phyloP scores from a whole-genome alignment of 2,888 invertebrate species.

The Lasioglossum leucozonium region DNA sequence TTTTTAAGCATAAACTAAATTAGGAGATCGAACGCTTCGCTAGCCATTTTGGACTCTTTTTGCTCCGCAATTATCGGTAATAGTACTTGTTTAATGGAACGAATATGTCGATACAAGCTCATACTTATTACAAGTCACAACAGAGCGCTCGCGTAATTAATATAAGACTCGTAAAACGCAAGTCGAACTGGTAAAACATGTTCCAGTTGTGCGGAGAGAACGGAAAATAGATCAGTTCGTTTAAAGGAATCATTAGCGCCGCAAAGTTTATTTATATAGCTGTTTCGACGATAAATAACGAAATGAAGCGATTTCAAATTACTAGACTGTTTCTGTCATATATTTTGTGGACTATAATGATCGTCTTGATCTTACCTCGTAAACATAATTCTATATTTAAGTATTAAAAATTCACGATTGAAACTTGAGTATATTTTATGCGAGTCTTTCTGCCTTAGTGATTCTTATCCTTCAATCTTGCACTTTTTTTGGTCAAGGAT shows the following conservation, averaged over 20 bases:
- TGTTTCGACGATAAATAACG: neutral
- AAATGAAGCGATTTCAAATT: neutral
- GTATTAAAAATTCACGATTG: no score
- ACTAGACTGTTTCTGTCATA: neutral
- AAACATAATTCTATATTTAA: no score
- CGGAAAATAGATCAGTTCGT: neutral
- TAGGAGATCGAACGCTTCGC: neutral
- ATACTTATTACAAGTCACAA: slow-evolving; percentile 2
- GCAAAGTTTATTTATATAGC: neutral
- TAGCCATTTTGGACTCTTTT: neutral
- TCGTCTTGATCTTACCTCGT: no score
- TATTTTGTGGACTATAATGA: no score
- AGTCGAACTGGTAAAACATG: slow-evolving; percentile 1
- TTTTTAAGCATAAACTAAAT: neutral
- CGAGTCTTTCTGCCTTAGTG: no score
- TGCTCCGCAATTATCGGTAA: neutral
- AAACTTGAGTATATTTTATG: no score
- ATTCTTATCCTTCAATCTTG: no score
- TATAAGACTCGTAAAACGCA: neutral
- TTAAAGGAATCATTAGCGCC: neutral
- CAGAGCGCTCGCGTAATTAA: neutral
- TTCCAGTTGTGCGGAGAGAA: neutral
- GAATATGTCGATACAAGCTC: neutral
- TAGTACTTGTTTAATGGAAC: neutral
- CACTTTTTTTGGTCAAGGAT: no score